Conservation (phyloP, 2,888 invertebrate genomes). For the Drosophila setosimentum region DNA sequence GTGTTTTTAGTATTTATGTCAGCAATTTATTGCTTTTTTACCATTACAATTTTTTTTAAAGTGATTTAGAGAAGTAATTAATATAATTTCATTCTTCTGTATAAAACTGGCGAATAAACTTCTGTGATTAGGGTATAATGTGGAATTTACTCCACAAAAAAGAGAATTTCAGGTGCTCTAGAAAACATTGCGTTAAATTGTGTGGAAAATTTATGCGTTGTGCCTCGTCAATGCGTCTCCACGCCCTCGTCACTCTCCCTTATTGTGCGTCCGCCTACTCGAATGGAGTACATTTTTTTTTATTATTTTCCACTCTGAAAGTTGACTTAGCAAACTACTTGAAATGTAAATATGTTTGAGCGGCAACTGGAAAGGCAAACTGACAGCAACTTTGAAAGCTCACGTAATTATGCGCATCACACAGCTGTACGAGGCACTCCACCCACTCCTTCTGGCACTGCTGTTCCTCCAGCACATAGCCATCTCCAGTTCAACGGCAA, state of each 20-base stretch:
- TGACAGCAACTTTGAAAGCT: constrained; percentile 65
- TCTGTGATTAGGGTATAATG: constrained; percentile 15
- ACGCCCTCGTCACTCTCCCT: neutral
- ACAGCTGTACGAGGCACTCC: constrained; percentile 32
- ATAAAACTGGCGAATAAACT: too few relatives aligned
- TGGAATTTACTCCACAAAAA: constrained; percentile 5
- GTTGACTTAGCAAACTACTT: constrained; percentile 76
- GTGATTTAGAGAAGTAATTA: neutral
- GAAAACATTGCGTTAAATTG: constrained; percentile 67
- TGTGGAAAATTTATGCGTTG: constrained; percentile 71
- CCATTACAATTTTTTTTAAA: neutral
- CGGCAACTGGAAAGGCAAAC: constrained; percentile 59
- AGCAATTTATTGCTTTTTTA: neutral
- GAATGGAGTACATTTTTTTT: constrained; percentile 32
- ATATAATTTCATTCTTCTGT: neutral
- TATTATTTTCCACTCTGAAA: constrained; percentile 49
- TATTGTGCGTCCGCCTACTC: constrained; percentile 25
- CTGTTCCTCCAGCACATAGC: constrained; percentile 20
- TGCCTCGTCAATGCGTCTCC: neutral
- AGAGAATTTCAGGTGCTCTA: constrained; percentile 25
- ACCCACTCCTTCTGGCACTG: constrained; percentile 22
- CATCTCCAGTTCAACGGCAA: neutral
- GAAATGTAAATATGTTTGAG: constrained; percentile 72
- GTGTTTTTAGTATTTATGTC: neutral
- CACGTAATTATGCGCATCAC: constrained; percentile 66